phyloP scores from a whole-genome alignment of 2,113 vertebrate species.

The Danio rerio region GRCz12tu NC_133193.1:46143501-46144000 shows the following conservation, averaged over 20 bases:
- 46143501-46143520: not conserved
- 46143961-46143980: conserved; percentile 13
- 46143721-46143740: conserved; percentile 3
- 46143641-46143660: conserved; percentile 50
- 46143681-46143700: conserved; percentile 2
- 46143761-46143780: conserved; percentile 15
- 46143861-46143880: not conserved
- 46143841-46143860: not conserved
- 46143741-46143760: conserved; percentile 35
- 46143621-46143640: conserved; percentile 29
- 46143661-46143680: conserved; percentile 40
- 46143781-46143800: not conserved
- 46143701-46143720: conserved; percentile 25
- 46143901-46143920: not conserved
- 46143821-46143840: conserved; percentile 17
- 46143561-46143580: conserved; percentile 18
- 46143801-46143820: not conserved
- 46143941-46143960: not conserved
- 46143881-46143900: not conserved
- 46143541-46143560: not conserved
- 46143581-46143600: conserved; percentile 18
- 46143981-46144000: conserved; percentile 39
- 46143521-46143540: too few species aligned
- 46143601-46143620: conserved; percentile 26
- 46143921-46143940: not conserved